A percentile compares a stretch with the other conserved stretches of the same genome.
Conservation (phyloP, 2,113 vertebrate genomes). For the Tiliqua scincoides region DNA sequence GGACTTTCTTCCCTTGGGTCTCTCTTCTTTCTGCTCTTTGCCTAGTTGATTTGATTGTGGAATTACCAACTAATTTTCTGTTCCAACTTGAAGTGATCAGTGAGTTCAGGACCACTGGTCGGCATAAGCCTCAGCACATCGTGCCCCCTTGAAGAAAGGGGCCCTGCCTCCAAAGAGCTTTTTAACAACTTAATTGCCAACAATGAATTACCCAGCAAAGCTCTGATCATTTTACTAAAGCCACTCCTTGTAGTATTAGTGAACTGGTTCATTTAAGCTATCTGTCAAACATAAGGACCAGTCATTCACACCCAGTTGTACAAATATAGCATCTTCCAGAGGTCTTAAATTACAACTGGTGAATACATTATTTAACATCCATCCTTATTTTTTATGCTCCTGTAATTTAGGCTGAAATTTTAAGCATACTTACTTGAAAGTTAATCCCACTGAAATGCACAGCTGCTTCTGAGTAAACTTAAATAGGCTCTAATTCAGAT, state of each 20-base stretch:
- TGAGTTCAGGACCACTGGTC: constrained; percentile 77
- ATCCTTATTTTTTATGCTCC: background rate
- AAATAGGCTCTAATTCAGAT: no score
- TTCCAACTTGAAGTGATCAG: constrained; percentile 83
- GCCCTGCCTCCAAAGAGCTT: constrained; percentile 59
- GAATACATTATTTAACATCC: background rate
- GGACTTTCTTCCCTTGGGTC: constrained; percentile 41
- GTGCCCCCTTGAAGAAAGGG: constrained; percentile 53
- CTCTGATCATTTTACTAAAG: background rate
- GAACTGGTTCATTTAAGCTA: background rate
- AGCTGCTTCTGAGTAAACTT: no score
- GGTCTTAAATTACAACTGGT: background rate
- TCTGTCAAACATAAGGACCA: background rate
- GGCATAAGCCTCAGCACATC: constrained; percentile 69
- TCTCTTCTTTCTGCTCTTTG: constrained; percentile 41
- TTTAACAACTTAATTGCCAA: constrained; percentile 39
- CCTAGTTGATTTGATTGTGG: constrained; percentile 82
- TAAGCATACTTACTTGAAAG: background rate
- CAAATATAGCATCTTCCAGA: background rate
- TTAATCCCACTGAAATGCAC: background rate
- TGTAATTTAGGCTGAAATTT: background rate
- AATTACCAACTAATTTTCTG: constrained; percentile 78
- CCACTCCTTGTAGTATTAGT: background rate
- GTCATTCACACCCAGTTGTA: background rate
- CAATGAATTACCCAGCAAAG: constrained; percentile 22